phyloP scores from a whole-genome alignment of 2,888 invertebrate genomes.

The Plebejus anna region DNA sequence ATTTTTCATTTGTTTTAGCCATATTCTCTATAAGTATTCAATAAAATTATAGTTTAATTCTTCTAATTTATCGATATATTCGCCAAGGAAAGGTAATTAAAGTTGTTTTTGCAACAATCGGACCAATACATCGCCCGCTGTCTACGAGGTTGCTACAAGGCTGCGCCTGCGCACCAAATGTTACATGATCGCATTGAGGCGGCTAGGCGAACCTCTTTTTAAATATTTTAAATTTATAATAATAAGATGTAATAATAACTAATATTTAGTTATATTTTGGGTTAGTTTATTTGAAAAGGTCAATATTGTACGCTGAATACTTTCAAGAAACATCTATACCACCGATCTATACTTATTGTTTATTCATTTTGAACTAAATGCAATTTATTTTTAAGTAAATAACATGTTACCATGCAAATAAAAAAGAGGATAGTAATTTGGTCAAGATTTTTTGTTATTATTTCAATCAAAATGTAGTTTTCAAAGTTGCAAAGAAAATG shows the following conservation, averaged over 20 bases:
- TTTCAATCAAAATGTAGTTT: too few species aligned
- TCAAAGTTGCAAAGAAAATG: too few species aligned
- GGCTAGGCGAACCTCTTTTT: slow-evolving; percentile 27
- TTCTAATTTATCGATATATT: too few species aligned
- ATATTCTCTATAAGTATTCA: too few species aligned
- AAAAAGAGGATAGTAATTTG: too few species aligned
- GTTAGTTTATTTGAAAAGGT: not conserved
- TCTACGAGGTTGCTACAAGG: not conserved
- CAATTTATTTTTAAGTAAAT: too few species aligned
- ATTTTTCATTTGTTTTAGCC: too few species aligned
- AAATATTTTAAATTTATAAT: not conserved
- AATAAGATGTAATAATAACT: too few species aligned
- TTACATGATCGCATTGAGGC: slow-evolving; percentile 39
- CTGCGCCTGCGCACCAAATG: slow-evolving; percentile 34
- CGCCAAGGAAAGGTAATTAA: not conserved
- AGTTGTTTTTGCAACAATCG: not conserved
- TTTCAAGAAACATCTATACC: not conserved
- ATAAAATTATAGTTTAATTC: too few species aligned
- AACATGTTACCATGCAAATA: not conserved
- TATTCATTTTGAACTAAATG: not conserved
- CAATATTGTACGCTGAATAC: not conserved
- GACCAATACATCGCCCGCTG: not conserved
- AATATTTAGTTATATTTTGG: not conserved
- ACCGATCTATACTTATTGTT: not conserved
- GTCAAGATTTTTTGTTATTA: too few species aligned